Evolutionary conservation across 2,888 invertebrate species (phyloP).

Genomic region (Omphaloscelis lunosa): DNA sequence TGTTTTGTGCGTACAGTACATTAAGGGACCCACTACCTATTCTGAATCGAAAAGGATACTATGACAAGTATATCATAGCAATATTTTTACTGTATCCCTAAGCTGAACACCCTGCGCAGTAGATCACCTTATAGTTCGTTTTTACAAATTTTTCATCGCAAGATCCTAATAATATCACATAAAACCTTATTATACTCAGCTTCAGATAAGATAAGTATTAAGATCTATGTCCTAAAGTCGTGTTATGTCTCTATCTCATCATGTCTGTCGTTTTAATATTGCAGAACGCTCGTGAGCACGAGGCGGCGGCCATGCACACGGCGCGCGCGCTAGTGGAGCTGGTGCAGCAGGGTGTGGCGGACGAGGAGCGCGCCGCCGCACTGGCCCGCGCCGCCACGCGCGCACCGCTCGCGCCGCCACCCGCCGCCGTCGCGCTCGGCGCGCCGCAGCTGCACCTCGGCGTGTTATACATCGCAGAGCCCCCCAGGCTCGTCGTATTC

Average conservation of each 20-base stretch:
- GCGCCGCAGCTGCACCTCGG: conserved; percentile 89
- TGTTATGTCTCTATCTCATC: background rate
- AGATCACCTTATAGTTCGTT: background rate
- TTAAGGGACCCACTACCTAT: no score
- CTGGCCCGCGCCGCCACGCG: conserved; percentile 86
- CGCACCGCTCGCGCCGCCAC: conserved; percentile 82
- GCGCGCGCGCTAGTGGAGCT: conserved; percentile 87
- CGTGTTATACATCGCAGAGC: conserved; percentile 85
- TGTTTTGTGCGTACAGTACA: no score
- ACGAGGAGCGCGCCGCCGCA: conserved; percentile 83
- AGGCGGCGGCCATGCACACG: conserved; percentile 85
- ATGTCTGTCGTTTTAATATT: conserved; percentile 5
- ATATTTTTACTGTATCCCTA: background rate
- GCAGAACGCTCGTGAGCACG: conserved; percentile 86
- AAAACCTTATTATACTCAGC: background rate
- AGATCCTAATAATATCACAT: background rate
- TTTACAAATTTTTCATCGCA: background rate
- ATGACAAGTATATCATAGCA: no score
- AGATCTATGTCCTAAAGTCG: background rate
- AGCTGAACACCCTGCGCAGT: background rate
- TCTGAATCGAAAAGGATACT: no score
- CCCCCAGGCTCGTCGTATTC: conserved; percentile 83
- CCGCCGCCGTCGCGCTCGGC: conserved; percentile 87
- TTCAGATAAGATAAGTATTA: background rate
- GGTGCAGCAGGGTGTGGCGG: conserved; percentile 84